A percentile compares a stretch with the other conserved stretches of the same genome.
These are phyloP conservation scores for Tauraco hartlaubi DNA, from an alignment of 2,797 vertebrate genomes.

Conservation along the genomic window DNA sequence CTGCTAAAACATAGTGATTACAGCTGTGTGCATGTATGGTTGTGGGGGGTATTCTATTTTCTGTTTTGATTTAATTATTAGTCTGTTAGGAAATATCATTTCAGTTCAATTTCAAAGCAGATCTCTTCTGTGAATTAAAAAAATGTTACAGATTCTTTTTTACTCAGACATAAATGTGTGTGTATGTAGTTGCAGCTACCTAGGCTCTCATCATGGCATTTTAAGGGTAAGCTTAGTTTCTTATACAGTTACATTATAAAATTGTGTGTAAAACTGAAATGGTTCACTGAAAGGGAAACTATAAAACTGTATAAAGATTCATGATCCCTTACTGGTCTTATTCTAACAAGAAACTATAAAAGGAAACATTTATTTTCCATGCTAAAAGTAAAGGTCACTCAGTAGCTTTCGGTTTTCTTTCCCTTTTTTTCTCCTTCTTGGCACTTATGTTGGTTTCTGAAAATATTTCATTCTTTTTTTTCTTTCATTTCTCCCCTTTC, in stretches of 20 bases:
- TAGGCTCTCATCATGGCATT: not conserved
- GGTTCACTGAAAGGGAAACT: slow-evolving; percentile 27
- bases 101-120: not conserved
- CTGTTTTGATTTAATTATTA: slow-evolving; percentile 20
- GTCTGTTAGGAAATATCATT: not conserved
- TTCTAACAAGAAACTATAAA: slow-evolving; percentile 70
- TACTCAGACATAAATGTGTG: not conserved
- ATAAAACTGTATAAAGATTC: slow-evolving; percentile 42
- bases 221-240: not conserved
- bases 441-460: slow-evolving; percentile 17
- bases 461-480: slow-evolving; percentile 40
- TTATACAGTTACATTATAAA: slow-evolving; percentile 33
- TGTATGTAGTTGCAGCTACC: not conserved
- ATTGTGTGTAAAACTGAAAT: slow-evolving; percentile 40
- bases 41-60: slow-evolving; percentile 3
- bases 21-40: not conserved
- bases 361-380: slow-evolving; percentile 65
- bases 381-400: slow-evolving; percentile 71
- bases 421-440: not conserved
- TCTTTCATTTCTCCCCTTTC: slow-evolving; percentile 56
- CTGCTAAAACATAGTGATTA: slow-evolving; percentile 12
- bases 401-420: slow-evolving; percentile 46
- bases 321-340: slow-evolving; percentile 33
- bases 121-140: not conserved
- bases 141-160: not conserved